A percentile compares a stretch with the other conserved stretches of the same genome.
Conservation (phyloP, 2,797 vertebrate species). For the Crax fasciolata region DNA sequence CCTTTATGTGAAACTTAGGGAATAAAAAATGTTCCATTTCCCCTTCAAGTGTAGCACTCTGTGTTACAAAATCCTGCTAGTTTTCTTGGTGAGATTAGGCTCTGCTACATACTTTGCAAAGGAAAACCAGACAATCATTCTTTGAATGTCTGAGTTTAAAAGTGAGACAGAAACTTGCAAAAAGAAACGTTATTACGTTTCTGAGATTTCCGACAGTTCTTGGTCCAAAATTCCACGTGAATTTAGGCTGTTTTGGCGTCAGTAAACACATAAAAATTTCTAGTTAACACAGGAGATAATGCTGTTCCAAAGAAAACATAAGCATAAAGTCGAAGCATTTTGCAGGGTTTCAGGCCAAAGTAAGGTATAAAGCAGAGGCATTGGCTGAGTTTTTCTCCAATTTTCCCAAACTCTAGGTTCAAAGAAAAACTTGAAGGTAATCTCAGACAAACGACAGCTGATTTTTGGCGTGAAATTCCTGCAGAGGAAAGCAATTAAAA, state of each 20-base stretch:
- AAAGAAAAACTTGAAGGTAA: background rate
- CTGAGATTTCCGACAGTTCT: background rate
- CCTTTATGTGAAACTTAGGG: conserved; percentile 71
- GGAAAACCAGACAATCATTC: background rate
- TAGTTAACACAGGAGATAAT: background rate
- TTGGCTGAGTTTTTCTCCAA: background rate
- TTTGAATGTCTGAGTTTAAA: background rate
- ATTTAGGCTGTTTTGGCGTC: background rate
- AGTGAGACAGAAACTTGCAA: background rate
- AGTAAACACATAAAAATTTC: background rate
- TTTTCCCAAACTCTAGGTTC: background rate
- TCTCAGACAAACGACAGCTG: background rate
- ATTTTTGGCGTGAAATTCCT: background rate
- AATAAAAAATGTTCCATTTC: conserved; percentile 79
- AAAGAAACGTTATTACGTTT: background rate
- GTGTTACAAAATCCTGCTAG: background rate
- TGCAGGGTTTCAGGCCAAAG: background rate
- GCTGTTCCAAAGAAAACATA: background rate
- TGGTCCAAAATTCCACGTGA: background rate
- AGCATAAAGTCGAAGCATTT: background rate
- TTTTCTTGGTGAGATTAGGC: background rate
- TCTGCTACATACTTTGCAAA: background rate
- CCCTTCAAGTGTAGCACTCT: conserved; percentile 41
- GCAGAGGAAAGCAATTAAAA: background rate
- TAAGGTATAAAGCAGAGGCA: background rate